Conservation (phyloP, 1,140 invertebrate species). For the Laupala kohalensis region DNA sequence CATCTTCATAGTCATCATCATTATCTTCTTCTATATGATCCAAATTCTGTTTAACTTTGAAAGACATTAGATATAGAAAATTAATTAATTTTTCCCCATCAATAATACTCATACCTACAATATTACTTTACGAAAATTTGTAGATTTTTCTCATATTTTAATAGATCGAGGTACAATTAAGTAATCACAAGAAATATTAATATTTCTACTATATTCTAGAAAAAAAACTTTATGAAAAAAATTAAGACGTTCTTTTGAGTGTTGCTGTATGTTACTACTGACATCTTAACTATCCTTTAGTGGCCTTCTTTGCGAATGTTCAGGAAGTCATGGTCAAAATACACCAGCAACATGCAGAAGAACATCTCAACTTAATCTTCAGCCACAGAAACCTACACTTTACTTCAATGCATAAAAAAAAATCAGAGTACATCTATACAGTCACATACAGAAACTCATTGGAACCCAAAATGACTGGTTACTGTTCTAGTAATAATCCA, state of each 20-base stretch:
- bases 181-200: neutral
- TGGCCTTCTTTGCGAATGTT: no score
- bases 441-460: neutral
- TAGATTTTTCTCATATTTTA: neutral
- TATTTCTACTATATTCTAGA: neutral
- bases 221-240: neutral
- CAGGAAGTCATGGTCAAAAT: no score
- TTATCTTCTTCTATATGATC: conserved; percentile 5
- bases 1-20: conserved; percentile 3
- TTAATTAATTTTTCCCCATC: neutral
- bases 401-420: neutral
- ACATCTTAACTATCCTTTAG: no score
- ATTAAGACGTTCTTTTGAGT: no score
- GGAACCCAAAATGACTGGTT: neutral
- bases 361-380: no score
- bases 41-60: neutral
- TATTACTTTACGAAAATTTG: neutral
- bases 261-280: no score
- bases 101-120: neutral
- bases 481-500: neutral
- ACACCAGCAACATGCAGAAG: no score
- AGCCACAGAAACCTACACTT: no score
- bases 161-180: neutral
- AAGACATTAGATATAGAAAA: neutral
- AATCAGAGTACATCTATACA: neutral